A percentile compares a stretch with the other conserved stretches of the same genome.
Conservation (phyloP, 2,113 vertebrate species). For the Actenoides hombroni region DNA sequence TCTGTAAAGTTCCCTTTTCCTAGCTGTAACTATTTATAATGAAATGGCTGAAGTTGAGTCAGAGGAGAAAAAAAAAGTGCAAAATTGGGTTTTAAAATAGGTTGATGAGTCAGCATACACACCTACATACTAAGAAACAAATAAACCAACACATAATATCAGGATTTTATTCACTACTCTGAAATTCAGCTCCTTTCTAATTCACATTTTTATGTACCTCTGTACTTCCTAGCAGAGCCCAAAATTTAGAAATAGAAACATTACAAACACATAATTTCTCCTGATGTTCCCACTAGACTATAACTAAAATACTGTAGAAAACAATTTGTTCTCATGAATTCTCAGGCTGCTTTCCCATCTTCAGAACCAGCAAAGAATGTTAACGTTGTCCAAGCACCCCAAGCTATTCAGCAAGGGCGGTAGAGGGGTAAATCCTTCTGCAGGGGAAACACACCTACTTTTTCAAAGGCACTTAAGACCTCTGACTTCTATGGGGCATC, state of each 20-base stretch:
- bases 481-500: background rate
- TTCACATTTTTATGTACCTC: background rate
- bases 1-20: background rate
- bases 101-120: constrained; percentile 6
- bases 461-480: background rate
- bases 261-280: background rate
- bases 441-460: background rate
- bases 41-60: background rate
- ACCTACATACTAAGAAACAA: constrained; percentile 1
- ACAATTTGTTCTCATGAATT: background rate
- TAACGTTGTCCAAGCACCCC: background rate
- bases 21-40: background rate
- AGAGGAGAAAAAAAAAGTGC: background rate
- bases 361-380: background rate
- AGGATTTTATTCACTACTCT: background rate
- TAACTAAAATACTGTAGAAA: background rate
- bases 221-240: background rate
- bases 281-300: background rate
- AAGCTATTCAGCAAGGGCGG: background rate
- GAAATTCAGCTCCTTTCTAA: background rate
- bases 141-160: background rate
- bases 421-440: background rate
- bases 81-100: constrained; percentile 34
- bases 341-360: background rate
- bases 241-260: background rate